Evolutionary conservation across 2,113 vertebrate genomes (phyloP).

Genomic region (Strix uralensis): DNA sequence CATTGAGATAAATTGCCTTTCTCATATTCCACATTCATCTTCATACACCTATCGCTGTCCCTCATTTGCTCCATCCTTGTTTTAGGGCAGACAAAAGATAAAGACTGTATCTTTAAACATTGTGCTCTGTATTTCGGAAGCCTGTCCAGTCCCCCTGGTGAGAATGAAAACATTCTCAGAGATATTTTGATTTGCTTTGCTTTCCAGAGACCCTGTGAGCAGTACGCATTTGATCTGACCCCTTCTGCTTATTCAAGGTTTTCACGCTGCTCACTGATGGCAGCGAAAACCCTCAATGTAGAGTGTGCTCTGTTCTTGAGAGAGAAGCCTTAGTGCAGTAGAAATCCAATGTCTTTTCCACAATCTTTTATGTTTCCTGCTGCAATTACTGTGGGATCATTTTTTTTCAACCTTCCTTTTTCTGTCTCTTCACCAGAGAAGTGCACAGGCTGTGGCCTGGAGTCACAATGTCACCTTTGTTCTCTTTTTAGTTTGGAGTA

Average conservation of each 20-base stretch:
- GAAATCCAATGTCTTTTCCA: not conserved
- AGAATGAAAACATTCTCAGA: not conserved
- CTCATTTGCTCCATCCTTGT: not conserved
- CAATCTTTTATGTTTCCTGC: not conserved
- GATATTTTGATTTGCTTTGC: not conserved
- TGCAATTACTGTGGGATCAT: not conserved
- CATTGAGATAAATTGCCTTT: not conserved
- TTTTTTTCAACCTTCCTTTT: not conserved
- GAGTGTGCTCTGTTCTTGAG: not conserved
- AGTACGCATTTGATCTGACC: not conserved
- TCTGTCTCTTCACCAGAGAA: not conserved
- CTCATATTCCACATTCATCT: not conserved
- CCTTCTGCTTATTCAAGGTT: not conserved
- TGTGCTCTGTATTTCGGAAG: not conserved
- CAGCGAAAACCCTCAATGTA: not conserved
- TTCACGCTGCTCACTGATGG: not conserved
- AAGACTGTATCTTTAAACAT: not conserved
- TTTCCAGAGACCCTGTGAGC: not conserved
- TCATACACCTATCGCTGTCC: not conserved
- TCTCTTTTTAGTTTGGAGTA: not conserved
- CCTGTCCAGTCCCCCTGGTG: not conserved
- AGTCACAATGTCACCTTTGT: not conserved
- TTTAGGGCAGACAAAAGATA: not conserved
- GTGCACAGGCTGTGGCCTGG: not conserved
- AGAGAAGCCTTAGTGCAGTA: not conserved